Percentiles rank a stretch among this genome's conserved stretches.
phyloP scores from a whole-genome alignment of 1,140 invertebrate species.

The Hylaeus anthracinus region DNA sequence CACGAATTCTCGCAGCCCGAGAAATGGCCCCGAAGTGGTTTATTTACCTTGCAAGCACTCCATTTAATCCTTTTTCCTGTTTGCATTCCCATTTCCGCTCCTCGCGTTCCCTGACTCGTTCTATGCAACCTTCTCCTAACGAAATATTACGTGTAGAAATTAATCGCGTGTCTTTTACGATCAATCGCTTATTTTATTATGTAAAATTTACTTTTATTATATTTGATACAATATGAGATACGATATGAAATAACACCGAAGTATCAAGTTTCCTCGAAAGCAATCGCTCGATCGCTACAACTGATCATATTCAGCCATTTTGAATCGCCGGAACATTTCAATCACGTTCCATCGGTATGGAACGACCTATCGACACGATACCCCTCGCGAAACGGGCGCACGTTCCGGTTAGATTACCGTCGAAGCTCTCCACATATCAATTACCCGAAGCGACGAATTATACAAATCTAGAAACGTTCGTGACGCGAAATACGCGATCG shows the following conservation, averaged over 20 bases:
- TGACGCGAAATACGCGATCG: conserved; percentile 65
- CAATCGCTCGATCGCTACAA: too few relatives aligned
- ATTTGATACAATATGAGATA: too few relatives aligned
- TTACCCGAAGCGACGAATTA: neutral
- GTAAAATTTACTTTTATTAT: too few relatives aligned
- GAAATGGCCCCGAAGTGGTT: conserved; percentile 31
- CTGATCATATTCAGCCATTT: too few relatives aligned
- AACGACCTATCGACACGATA: neutral
- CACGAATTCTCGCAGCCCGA: conserved; percentile 48
- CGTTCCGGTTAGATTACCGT: neutral
- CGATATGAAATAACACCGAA: too few relatives aligned
- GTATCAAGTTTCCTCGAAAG: too few relatives aligned
- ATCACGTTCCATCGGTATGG: neutral
- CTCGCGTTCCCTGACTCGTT: neutral
- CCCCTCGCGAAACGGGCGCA: neutral
- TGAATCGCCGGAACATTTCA: neutral
- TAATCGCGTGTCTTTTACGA: too few relatives aligned
- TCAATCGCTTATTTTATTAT: too few relatives aligned
- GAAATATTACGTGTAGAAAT: too few relatives aligned
- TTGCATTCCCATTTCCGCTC: conserved; percentile 52
- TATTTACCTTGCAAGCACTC: conserved; percentile 57
- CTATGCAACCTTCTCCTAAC: too few relatives aligned
- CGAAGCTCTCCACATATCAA: neutral
- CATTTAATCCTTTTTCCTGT: conserved; percentile 56
- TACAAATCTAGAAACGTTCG: conserved; percentile 40